Conservation (phyloP, 2,797 vertebrate species). For the Gadopsis bispinosus region DNA sequence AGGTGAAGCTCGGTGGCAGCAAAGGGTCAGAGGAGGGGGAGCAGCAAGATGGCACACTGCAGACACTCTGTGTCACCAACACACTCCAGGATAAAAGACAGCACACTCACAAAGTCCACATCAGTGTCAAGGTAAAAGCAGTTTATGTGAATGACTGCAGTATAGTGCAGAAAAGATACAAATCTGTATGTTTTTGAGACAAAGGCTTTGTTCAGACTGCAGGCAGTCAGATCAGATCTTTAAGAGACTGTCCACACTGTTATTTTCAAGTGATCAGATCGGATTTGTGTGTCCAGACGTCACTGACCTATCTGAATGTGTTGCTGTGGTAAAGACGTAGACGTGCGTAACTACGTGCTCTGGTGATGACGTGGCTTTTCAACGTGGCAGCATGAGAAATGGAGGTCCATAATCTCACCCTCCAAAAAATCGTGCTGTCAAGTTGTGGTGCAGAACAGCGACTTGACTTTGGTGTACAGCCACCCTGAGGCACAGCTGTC, state of each 20-base stretch:
- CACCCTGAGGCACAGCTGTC: neutral
- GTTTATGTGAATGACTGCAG: neutral
- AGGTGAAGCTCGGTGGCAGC: constrained; percentile 88
- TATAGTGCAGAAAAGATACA: neutral
- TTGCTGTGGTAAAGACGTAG: neutral
- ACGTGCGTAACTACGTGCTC: neutral
- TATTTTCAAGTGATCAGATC: neutral
- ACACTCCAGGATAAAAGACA: constrained; percentile 70
- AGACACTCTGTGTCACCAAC: constrained; percentile 86
- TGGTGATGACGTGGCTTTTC: too few species aligned
- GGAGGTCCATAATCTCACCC: neutral
- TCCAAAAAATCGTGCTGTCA: neutral
- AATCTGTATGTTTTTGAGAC: too few species aligned
- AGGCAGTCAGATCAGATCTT: too few species aligned
- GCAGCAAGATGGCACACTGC: constrained; percentile 76
- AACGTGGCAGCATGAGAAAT: neutral
- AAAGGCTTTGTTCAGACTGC: too few species aligned
- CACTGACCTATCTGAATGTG: neutral
- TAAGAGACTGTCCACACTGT: too few species aligned
- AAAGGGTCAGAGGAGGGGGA: constrained; percentile 53
- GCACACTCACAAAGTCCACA: constrained; percentile 79
- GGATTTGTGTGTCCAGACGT: neutral
- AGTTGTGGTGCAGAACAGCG: neutral
- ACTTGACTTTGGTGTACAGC: too few species aligned
- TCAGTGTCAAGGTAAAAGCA: constrained; percentile 90